Base-by-base conservation (phyloP, 2,797 vertebrate species). In the Trematomus bernacchii region DNA sequence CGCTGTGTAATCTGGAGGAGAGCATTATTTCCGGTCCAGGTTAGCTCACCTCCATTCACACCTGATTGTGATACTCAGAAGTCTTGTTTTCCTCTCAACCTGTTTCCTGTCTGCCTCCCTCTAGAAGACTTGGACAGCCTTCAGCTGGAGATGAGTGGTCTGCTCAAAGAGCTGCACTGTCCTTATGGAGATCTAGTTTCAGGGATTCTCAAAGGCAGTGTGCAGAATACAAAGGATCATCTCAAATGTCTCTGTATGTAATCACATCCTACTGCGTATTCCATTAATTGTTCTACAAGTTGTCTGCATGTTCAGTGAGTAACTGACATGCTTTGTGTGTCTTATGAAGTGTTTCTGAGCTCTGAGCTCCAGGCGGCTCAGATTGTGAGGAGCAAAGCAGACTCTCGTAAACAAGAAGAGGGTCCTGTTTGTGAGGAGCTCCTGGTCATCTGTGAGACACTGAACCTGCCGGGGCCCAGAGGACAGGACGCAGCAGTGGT, bases 301-400 rank as follows among this genome's bases (percentile, higher is more conserved):
- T 44, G 4, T 58, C 27, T 12, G 23, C 16, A 5, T 21, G 19
- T 1, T 51, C 8, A 11, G 8, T 1, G 1, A 27, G 1, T 54
- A 3, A 21, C 2, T 13, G 3, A 5, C 43, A 0, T 11, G 0
- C 15, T 61, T 21, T 10, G 6, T 50, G 2, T 60, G 50, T 69
- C 3, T 27, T 51, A 3, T 67, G 23, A 5, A 99, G 98, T 99
- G 85, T 99, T 98, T 93, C 88, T 99, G 71, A 96, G 96, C 88
- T 97, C 98, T 12, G 98, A 99, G 91, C 97, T 99, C 86, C 97
- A 99, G 87, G 95, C 98, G 15, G 94, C 96, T 77, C 96, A 96
- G 92, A 96, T 99, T 37, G 1, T 94, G 74, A 91, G 93, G 69
- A 94, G 88, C 85, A 96, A 94, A 82, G 47, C 67, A 80, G 68